Evolutionary conservation across 2,113 vertebrate genomes (phyloP).

Genomic region (Martes martes): DNA sequence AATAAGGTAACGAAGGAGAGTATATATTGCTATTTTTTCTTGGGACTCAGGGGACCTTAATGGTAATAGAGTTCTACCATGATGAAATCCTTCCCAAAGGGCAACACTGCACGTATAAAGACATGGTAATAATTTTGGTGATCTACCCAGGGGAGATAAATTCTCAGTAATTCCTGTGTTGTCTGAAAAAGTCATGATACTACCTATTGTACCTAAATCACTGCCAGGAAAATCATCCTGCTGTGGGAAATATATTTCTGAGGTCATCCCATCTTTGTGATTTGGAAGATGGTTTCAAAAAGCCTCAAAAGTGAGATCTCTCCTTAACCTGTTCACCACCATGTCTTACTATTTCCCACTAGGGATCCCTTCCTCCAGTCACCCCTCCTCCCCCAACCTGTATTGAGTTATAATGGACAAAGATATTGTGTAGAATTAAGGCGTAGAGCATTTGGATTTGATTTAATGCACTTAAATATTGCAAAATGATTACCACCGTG

Average conservation of each 20-base stretch:
- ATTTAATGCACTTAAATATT: not conserved
- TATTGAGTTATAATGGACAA: not conserved
- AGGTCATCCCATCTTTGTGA: not conserved
- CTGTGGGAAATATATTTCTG: not conserved
- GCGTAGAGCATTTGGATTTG: not conserved
- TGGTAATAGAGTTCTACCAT: not conserved
- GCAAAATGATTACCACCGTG: not conserved
- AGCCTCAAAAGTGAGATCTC: not conserved
- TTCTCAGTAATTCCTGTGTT: not conserved
- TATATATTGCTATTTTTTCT: not conserved
- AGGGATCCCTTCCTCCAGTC: not conserved
- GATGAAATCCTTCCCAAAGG: not conserved
- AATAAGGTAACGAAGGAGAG: not conserved
- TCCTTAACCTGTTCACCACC: not conserved
- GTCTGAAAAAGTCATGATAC: not conserved
- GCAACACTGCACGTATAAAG: not conserved
- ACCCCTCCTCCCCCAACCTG: not conserved
- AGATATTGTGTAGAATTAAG: not conserved
- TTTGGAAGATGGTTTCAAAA: not conserved
- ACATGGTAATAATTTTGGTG: not conserved
- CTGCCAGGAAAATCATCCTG: not conserved
- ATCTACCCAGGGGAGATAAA: not conserved
- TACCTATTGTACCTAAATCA: not conserved
- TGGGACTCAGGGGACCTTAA: not conserved
- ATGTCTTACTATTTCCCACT: not conserved